A percentile compares a stretch with the other conserved stretches of the same genome.
These are phyloP conservation scores for Mimachlamys varia DNA, from an alignment of 2,888 invertebrate species.

Conservation along the genomic window DNA sequence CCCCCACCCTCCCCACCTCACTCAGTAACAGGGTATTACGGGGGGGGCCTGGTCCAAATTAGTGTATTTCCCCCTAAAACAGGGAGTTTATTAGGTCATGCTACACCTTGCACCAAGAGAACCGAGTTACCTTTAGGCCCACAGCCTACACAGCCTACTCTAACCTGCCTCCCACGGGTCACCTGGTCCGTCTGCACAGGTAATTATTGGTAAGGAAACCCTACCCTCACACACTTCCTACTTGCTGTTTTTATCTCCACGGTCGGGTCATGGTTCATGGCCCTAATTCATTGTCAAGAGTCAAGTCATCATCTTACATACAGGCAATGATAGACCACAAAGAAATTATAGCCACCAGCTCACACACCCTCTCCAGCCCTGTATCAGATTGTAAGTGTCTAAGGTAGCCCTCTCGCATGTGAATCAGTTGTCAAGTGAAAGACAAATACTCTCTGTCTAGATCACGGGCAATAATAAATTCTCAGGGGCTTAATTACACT, in stretches of 20 bases:
- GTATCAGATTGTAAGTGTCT: neutral
- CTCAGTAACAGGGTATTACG: no score
- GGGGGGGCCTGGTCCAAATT: no score
- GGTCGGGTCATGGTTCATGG: neutral
- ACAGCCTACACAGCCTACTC: neutral
- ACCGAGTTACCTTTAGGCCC: conserved; percentile 9
- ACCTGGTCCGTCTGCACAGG: neutral
- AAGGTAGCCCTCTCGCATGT: neutral
- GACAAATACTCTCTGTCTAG: conserved; percentile 15
- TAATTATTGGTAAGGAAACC: neutral
- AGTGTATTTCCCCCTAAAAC: no score
- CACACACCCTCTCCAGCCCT: neutral
- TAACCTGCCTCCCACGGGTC: conserved; percentile 24
- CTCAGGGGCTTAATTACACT: conserved; percentile 15
- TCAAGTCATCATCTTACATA: conserved; percentile 28
- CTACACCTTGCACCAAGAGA: neutral
- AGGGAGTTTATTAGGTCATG: neutral
- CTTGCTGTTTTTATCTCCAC: conserved; percentile 1
- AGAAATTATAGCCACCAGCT: conserved; percentile 3
- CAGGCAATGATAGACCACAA: conserved; percentile 11
- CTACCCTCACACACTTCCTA: conserved; percentile 23
- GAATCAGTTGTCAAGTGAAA: neutral
- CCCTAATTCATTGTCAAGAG: conserved; percentile 33
- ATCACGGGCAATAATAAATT: neutral
- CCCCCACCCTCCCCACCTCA: no score